Conservation (phyloP, 2,113 vertebrate genomes). For the Nanger granti region DNA sequence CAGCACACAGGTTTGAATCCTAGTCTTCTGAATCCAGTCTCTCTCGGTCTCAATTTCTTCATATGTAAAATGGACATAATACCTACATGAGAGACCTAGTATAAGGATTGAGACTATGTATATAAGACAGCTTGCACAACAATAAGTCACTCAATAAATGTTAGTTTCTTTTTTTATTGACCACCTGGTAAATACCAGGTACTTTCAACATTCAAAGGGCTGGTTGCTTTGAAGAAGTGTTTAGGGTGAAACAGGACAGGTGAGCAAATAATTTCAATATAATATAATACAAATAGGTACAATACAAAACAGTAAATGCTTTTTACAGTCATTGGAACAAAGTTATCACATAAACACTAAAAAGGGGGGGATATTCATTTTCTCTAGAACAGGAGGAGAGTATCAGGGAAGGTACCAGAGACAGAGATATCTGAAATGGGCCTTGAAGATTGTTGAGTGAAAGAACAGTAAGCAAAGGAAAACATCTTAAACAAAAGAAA, state of each 20-base stretch:
- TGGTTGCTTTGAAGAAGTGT: slow-evolving; percentile 11
- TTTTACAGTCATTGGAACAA: neutral
- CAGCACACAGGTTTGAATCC: neutral
- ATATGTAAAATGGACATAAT: neutral
- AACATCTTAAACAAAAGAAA: neutral
- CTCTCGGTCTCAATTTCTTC: neutral
- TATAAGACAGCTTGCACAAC: neutral
- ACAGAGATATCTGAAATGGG: neutral
- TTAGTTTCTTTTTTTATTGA: neutral
- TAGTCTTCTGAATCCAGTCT: neutral
- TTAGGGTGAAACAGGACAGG: neutral
- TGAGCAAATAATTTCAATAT: neutral
- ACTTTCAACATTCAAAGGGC: neutral
- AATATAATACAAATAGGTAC: neutral
- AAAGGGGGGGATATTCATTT: neutral
- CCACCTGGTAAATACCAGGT: neutral
- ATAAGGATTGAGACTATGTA: slow-evolving; percentile 2
- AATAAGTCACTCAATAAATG: neutral
- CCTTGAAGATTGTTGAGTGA: neutral
- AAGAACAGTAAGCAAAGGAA: neutral
- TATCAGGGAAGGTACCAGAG: neutral
- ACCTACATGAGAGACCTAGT: neutral
- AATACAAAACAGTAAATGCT: neutral
- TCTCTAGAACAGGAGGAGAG: neutral
- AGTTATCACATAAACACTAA: neutral